Percentiles rank a stretch among this genome's conserved stretches.
phyloP scores from a whole-genome alignment of 30 jellyfish, hydroid and myxozoan genomes.

The Hydractinia echinata region DNA sequence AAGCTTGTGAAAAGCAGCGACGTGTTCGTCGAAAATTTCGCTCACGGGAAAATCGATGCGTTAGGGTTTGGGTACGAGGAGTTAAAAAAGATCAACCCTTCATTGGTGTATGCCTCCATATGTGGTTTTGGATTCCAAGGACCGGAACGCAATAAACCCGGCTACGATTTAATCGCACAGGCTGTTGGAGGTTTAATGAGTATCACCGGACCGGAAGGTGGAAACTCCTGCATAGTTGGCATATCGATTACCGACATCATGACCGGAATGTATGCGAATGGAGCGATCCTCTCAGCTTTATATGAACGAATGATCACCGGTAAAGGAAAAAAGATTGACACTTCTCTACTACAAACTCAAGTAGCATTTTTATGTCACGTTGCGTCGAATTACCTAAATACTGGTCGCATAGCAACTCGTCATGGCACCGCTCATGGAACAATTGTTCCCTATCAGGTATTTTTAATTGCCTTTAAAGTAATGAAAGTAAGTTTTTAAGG shows the following conservation, averaged over 20 bases:
- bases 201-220: conserved; percentile 83
- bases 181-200: conserved; percentile 90
- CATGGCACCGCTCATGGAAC: conserved; percentile 82
- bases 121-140: conserved; percentile 94
- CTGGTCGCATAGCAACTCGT: conserved; percentile 62
- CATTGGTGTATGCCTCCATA: conserved; percentile 71
- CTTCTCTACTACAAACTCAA: conserved; percentile 88
- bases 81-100: conserved; percentile 49
- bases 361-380: conserved; percentile 66
- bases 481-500: neutral
- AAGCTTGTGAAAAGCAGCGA: conserved; percentile 81
- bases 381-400: conserved; percentile 77
- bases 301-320: conserved; percentile 68
- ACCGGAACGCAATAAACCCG: conserved; percentile 86
- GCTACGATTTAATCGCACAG: conserved; percentile 85
- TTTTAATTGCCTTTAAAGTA: conserved; percentile 37
- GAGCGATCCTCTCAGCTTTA: conserved; percentile 90
- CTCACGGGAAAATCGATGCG: conserved; percentile 79
- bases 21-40: conserved; percentile 81
- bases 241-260: conserved; percentile 90
- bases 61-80: conserved; percentile 79
- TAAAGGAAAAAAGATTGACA: conserved; percentile 60
- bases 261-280: conserved; percentile 93
- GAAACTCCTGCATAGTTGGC: conserved; percentile 91
- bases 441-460: conserved; percentile 93